Conservation (phyloP, 2,113 vertebrate species). For the Phrynosoma platyrhinos region DNA sequence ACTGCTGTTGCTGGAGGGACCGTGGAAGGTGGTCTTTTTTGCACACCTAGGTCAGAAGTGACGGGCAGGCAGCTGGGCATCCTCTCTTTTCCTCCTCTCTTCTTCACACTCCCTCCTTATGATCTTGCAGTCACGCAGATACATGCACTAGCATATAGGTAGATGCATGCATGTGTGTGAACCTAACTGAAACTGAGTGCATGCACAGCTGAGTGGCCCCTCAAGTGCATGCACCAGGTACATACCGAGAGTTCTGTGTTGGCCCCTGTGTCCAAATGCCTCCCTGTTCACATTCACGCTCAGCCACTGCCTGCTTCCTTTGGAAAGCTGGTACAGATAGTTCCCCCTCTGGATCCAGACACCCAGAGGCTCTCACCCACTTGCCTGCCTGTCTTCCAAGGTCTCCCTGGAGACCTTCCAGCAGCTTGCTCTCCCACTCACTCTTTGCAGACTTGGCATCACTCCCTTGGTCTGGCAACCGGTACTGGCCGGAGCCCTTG, state of each 20-base stretch:
- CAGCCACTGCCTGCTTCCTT: slow-evolving; percentile 56
- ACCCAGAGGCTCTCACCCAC: slow-evolving; percentile 12
- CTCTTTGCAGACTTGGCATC: slow-evolving; percentile 72
- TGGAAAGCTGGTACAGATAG: slow-evolving; percentile 56
- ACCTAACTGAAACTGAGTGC: slow-evolving; percentile 7
- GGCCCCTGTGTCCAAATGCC: slow-evolving; percentile 24
- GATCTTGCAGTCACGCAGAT: slow-evolving; percentile 41
- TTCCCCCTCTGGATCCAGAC: slow-evolving; percentile 70
- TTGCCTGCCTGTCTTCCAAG: slow-evolving; percentile 17
- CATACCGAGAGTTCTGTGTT: background rate
- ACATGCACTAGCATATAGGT: slow-evolving; percentile 31
- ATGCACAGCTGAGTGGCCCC: background rate
- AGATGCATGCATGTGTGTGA: slow-evolving; percentile 33
- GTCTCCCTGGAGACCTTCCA: slow-evolving; percentile 60
- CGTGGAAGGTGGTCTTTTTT: slow-evolving; percentile 81
- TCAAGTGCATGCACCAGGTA: background rate
- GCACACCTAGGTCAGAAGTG: slow-evolving; percentile 82
- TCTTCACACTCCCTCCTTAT: slow-evolving; percentile 16
- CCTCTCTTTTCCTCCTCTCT: background rate
- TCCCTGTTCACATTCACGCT: slow-evolving; percentile 56
- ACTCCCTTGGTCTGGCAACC: slow-evolving; percentile 63
- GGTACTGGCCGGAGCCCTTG: slow-evolving; percentile 68
- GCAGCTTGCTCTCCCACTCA: slow-evolving; percentile 62
- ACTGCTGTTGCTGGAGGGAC: slow-evolving; percentile 81
- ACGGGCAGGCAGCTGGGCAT: slow-evolving; percentile 38